Conservation (phyloP, 1,140 invertebrate species). For the Hyles euphorbiae region DNA sequence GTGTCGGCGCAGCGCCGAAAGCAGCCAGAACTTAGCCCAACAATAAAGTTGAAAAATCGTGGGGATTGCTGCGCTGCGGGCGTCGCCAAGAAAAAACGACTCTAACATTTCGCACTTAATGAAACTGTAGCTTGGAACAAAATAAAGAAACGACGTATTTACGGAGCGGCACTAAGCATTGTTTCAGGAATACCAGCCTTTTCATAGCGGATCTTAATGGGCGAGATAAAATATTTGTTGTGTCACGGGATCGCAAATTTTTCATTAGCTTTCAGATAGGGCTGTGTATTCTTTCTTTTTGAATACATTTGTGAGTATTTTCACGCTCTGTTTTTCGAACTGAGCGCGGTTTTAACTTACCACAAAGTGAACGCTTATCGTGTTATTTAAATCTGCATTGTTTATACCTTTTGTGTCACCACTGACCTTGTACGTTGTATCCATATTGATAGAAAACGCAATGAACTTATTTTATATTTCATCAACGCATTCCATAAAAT, state of each 20-base stretch:
- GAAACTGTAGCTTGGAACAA: conserved; percentile 66
- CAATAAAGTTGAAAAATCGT: conserved; percentile 69
- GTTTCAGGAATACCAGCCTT: conserved; percentile 41
- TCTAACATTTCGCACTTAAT: conserved; percentile 68
- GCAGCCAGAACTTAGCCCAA: conserved; percentile 51
- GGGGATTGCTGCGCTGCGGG: conserved; percentile 53
- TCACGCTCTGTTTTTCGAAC: too few relatives aligned
- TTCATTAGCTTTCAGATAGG: conserved; percentile 5
- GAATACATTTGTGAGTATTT: too few relatives aligned
- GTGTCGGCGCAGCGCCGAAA: conserved; percentile 30
- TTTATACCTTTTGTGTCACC: too few relatives aligned
- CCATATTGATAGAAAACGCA: too few relatives aligned
- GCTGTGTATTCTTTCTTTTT: too few relatives aligned
- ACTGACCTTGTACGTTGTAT: too few relatives aligned
- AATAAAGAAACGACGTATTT: conserved; percentile 63
- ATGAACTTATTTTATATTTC: too few relatives aligned
- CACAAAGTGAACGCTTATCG: too few relatives aligned
- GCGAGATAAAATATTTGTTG: conserved; percentile 42
- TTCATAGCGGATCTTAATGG: conserved; percentile 41
- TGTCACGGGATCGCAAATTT: conserved; percentile 17
- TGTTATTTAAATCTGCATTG: too few relatives aligned
- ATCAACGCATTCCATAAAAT: too few relatives aligned
- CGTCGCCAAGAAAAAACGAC: conserved; percentile 63
- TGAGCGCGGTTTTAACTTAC: too few relatives aligned
- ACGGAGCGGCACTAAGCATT: conserved; percentile 49